Percentiles rank a stretch among this genome's conserved stretches.
These are phyloP conservation scores for Didymodactylos carnosus DNA, from an alignment of 2,888 invertebrate genomes.

Conservation along the genomic window DNA sequence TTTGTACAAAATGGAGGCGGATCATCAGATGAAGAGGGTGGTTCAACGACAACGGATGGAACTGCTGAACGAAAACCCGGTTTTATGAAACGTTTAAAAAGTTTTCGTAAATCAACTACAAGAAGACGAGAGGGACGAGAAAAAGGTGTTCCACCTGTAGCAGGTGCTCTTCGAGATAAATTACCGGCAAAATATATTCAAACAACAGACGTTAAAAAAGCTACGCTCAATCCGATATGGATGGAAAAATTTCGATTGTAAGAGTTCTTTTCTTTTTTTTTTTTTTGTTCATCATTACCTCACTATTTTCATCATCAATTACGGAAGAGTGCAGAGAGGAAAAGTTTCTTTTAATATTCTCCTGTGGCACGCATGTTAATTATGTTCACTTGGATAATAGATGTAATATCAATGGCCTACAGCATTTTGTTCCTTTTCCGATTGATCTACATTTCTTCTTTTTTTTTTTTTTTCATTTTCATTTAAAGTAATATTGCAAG, in stretches of 20 bases:
- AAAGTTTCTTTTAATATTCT: too few relatives aligned
- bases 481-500: slow-evolving; percentile 26
- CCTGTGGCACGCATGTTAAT: too few relatives aligned
- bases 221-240: slow-evolving; percentile 82
- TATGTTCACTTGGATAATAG: too few relatives aligned
- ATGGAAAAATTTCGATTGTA: slow-evolving; percentile 90
- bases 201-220: slow-evolving; percentile 72
- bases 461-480: background rate
- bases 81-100: background rate
- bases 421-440: background rate
- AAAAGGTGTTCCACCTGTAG: background rate
- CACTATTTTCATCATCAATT: too few relatives aligned
- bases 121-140: background rate
- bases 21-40: background rate
- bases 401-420: too few relatives aligned
- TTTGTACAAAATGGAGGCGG: background rate
- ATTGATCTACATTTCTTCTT: background rate
- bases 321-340: too few relatives aligned
- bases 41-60: background rate
- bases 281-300: too few relatives aligned
- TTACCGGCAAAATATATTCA: slow-evolving; percentile 83
- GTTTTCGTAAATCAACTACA: background rate
- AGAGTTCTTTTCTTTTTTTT: slow-evolving; percentile 36
- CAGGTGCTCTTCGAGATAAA: slow-evolving; percentile 36
- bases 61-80: background rate